Evolutionary conservation across 2,888 invertebrate genomes (phyloP), one percentile per base, ranked within the genome.

Genomic region (Stomorhina lunata): DNA sequence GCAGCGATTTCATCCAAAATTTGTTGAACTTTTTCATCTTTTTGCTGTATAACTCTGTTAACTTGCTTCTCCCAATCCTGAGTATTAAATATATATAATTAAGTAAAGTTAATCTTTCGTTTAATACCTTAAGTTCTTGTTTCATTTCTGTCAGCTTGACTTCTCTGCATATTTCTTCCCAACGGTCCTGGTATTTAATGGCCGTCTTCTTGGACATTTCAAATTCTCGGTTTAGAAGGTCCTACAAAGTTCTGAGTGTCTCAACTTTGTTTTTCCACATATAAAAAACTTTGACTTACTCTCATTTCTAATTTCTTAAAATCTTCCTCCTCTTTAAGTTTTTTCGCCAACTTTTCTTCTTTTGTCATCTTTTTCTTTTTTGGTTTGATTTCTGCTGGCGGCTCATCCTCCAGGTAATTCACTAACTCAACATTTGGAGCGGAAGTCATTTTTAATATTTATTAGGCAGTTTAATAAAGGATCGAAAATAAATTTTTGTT

Each of bases 91-190:
- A 15, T 34, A 1, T 2, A 9, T 17, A 10, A 4, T 10, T n/a
- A 55, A 22, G 48, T 68, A 27, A 57, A 25, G 1, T 43, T 17
- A 7, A 9, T 7, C 1, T 27, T 22, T 43, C 32, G 5, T 25
- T 12, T 2, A 0, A 22, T 12, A 80, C 84, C n/a, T 61, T n/a
- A 17, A 91, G 65, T 66, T 90, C 90, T 0, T 85, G 71, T 2
- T 86, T 86, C 63, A 90, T 82, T 59, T 90, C 88, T 4, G 81
- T 53, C 0, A 88, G 34, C 71, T 90, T 89, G 0, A 90, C 85
- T n/a, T 87, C 84, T 2, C 80, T 76, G 57, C 87, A 88, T 79
- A 89, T 85, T 2, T 85, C 82, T 34, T 88, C 87, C 91, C 90
- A 91, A 4, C 86, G 86, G 1, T 85, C 72, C 15, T 71, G 85